phyloP scores from a whole-genome alignment of 2,113 vertebrate genomes.

The Pituophis catenifer region DNA sequence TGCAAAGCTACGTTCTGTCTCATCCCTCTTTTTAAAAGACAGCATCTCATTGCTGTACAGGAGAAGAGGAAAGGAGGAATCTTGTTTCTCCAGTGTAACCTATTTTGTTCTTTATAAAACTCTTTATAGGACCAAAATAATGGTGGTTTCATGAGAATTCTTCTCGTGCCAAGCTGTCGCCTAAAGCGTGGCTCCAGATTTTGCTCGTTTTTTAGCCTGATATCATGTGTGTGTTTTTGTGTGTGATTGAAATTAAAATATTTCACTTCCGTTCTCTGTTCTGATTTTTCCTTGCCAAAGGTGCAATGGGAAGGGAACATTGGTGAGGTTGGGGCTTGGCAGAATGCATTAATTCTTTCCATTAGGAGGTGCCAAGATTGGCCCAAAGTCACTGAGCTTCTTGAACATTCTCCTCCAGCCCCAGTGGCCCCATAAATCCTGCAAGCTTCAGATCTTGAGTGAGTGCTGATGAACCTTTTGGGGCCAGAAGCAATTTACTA shows the following conservation, averaged over 20 bases:
- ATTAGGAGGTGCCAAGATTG: not conserved
- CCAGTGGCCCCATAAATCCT: not conserved
- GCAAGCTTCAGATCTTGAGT: not conserved
- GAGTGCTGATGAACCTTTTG: not conserved
- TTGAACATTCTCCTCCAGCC: not conserved
- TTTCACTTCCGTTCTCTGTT: not conserved
- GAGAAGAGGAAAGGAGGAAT: not conserved
- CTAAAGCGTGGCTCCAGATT: not conserved
- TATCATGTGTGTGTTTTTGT: constrained; percentile 18
- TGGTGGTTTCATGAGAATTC: not conserved
- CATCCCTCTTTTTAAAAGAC: not conserved
- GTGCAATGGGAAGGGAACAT: not conserved
- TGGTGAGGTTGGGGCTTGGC: not conserved
- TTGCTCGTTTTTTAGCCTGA: not conserved
- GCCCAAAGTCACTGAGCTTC: not conserved
- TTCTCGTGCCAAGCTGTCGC: not conserved
- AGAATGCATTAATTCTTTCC: not conserved
- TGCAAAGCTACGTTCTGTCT: not conserved
- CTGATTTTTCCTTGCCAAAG: not conserved
- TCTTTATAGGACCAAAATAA: constrained; percentile 29
- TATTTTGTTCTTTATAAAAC: not conserved
- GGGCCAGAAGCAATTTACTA: not conserved
- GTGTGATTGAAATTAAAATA: constrained; percentile 27
- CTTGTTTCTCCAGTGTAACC: not conserved
- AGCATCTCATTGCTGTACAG: not conserved